Conservation (phyloP, 1,140 invertebrate species). For the Drosophila murphyi region DNA sequence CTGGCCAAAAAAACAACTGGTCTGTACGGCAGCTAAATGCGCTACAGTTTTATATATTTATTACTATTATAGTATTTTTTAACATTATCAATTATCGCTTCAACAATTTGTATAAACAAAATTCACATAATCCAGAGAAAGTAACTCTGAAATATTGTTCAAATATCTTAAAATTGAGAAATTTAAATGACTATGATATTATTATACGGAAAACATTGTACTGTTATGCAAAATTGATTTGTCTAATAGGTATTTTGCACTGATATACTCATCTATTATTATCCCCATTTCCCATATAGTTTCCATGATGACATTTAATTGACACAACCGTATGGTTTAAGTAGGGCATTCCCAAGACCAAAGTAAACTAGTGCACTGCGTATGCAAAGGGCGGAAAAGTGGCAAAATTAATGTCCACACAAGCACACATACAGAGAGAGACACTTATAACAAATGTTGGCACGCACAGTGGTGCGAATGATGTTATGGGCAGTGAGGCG, state of each 20-base stretch:
- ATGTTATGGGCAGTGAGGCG: conserved; percentile 36
- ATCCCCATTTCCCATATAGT: neutral
- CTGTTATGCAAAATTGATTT: no score
- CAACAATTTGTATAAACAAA: no score
- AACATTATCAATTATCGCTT: no score
- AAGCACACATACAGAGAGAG: conserved; percentile 21
- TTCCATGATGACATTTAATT: neutral
- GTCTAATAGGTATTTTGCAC: no score
- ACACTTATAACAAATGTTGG: conserved; percentile 50
- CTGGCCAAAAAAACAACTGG: neutral
- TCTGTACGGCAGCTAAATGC: conserved; percentile 16
- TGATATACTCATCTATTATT: no score
- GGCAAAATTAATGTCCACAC: conserved; percentile 64
- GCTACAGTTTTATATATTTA: conserved; percentile 2
- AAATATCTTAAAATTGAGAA: no score
- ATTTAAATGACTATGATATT: no score
- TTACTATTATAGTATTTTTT: no score
- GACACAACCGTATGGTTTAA: neutral
- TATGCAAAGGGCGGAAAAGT: conserved; percentile 54
- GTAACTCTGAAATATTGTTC: no score
- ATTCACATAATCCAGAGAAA: no score
- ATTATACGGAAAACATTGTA: no score
- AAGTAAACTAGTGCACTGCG: conserved; percentile 49
- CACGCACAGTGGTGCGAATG: conserved; percentile 57
- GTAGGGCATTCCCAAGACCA: conserved; percentile 27